phyloP scores from a whole-genome alignment of 2,113 vertebrate genomes.

The Mellivora capensis region DNA sequence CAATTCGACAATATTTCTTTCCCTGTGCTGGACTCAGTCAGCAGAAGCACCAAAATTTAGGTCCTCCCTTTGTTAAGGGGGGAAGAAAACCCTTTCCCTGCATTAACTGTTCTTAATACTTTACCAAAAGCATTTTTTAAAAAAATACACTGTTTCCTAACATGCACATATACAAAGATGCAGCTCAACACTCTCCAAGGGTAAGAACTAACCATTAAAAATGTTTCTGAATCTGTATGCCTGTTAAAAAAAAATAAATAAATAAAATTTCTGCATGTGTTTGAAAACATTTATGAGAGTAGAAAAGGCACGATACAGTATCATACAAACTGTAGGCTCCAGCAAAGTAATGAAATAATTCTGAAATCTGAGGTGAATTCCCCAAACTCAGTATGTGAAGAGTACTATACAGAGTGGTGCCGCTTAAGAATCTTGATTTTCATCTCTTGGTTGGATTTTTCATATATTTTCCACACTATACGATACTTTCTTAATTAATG shows the following conservation, averaged over 20 bases:
- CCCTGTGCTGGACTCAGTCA: background rate
- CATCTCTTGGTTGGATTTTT: background rate
- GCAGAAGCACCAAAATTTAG: background rate
- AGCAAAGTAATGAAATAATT: background rate
- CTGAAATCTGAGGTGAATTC: background rate
- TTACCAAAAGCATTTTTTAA: background rate
- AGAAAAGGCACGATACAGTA: background rate
- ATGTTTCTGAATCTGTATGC: background rate
- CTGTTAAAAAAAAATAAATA: background rate
- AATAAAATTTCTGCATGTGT: background rate
- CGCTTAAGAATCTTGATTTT: background rate
- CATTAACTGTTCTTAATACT: background rate
- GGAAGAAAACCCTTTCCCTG: background rate
- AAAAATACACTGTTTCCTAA: background rate
- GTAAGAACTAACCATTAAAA: conserved; percentile 24
- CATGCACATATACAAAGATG: background rate
- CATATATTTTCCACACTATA: background rate
- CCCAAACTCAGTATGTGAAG: background rate
- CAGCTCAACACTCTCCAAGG: background rate
- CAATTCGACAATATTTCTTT: background rate
- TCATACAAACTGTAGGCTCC: background rate
- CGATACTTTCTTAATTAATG: background rate
- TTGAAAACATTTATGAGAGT: background rate
- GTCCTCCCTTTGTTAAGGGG: background rate
- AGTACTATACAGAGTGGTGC: background rate